Evolutionary conservation across 2,797 vertebrate species (phyloP), one percentile per base, ranked within the genome.

Genomic region (Esox masquinongy): DNA sequence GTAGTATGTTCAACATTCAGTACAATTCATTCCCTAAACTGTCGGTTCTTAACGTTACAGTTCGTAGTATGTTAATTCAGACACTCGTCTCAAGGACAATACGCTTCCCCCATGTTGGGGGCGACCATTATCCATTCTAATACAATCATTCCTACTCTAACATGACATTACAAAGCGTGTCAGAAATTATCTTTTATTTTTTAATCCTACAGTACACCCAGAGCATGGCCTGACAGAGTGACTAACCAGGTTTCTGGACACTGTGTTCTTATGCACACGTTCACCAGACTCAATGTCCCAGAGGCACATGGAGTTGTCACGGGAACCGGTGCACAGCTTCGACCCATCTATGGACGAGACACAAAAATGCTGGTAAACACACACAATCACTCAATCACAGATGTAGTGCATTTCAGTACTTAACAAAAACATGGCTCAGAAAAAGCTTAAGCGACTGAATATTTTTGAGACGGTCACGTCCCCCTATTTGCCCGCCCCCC

Each of bases 221-320:
- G 26, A 34, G 17, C 66, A 39, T 7, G 66, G 16, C 16, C 34
- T 1, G 15, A 16, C 4, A 8, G 26, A 68, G 39, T 69, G 12
- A 24, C 31, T 24, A 17, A 99, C 98, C 95, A 99, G 91, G 84
- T 99, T 99, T 90, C 97, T 94, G 74, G 96, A 97, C 90, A 98
- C 91, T 11, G 93, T 90, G 0, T 91, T 93, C 90, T 92, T 96
- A 79, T 95, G 93, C 86, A 96, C 87, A 83, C 96, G 94, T 85
- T 90, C 89, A 51, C 96, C 96, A 0, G 95, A 96, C 84, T 95
- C 95, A 0, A 97, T 89, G 75, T 99, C 97, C 98, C 98, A 99
- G 86, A 96, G 92, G 79, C 96, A 95, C 85, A 99, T 87, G 5
- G 94, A 95, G 91, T 98, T 99, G 92, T 99, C 98, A 31, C 97